Percentiles rank a stretch among this genome's conserved stretches.
Conservation (phyloP, 2,113 vertebrate species). For the Cinclus mexicanus region DNA sequence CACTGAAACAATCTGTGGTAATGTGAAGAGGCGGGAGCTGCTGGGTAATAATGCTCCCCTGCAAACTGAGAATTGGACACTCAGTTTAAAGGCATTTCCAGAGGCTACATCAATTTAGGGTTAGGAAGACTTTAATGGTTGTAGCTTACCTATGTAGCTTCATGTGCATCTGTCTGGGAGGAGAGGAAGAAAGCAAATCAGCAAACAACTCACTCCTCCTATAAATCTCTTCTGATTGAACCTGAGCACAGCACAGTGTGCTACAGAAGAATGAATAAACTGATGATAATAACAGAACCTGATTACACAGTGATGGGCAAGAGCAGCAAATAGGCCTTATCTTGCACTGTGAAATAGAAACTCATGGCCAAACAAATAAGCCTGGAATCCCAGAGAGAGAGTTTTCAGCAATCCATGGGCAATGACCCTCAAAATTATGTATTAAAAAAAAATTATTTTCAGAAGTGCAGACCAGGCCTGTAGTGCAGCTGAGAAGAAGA, state of each 20-base stretch:
- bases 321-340: constrained; percentile 57
- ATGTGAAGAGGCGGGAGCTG: neutral
- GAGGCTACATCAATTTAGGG: neutral
- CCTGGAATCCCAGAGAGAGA: constrained; percentile 14
- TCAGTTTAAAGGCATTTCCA: neutral
- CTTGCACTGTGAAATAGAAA: constrained; percentile 52
- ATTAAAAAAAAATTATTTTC: constrained; percentile 46
- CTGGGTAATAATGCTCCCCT: neutral
- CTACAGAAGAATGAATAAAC: constrained; percentile 53
- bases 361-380: constrained; percentile 48
- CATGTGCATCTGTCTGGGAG: neutral
- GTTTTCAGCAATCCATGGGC: constrained; percentile 37
- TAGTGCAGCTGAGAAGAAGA: neutral
- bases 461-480: neutral
- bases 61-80: neutral
- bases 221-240: constrained; percentile 31
- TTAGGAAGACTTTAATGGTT: neutral
- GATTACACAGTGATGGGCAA: constrained; percentile 64
- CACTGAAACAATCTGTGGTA: neutral
- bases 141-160: neutral
- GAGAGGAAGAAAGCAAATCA: neutral
- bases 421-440: constrained; percentile 66
- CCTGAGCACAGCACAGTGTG: neutral
- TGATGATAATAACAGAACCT: constrained; percentile 46
- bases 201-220: constrained; percentile 22